Base-by-base conservation (phyloP, 2,797 vertebrate genomes). In the Danionella dracula region DNA sequence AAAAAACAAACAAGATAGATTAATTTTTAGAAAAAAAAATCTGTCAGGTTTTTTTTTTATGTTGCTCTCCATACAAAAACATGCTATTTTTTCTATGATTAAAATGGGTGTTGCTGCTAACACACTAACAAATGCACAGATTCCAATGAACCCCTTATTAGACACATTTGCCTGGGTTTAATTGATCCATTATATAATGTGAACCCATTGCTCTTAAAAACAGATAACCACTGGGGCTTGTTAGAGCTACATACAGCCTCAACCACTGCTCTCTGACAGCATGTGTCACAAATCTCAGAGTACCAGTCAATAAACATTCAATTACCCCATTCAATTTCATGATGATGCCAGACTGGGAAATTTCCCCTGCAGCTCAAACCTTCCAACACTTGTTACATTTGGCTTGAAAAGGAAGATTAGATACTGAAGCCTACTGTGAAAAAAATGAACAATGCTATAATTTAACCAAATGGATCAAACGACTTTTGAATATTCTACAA, bases 251-350 rank as follows among this genome's bases (percentile, higher is more conserved):
- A 19, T 71, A 34, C 71, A 34, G 37, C 31, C 0, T 70, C 5
- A 40, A 40, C 16, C 69, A 65, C 59, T 62, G 45, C 51, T 46
- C 64, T 67, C 60, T 54, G 70, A 70, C 57, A 59, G 69, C 42
- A 34, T 65, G 71, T 64, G 70, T 61, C 62, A 66, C 61, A 62
- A 64, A 61, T 44, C 68, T 23, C 38, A 48, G 51, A 62, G 19
- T 29, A 66, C 17, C 55, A 64, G 69, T 80, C 75, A 78, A 74
- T 77, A 70, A 70, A 48, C 21, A 66, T 80, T 70, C 57, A 79
- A 75, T 80, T 68, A 72, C 31, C 69, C 78, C 51, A 75, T 68
- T 73, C 69, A 13, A 12, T 68, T 76, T 32, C 49, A 55, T 44
- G 73, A 54, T 77, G 78, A 80, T 65, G 71, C 55, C 73, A 6